A percentile compares a stretch with the other conserved stretches of the same genome.
These are phyloP conservation scores for Erpetoichthys calabaricus DNA, from an alignment of 2,797 vertebrate genomes.

Conservation along the genomic window DNA sequence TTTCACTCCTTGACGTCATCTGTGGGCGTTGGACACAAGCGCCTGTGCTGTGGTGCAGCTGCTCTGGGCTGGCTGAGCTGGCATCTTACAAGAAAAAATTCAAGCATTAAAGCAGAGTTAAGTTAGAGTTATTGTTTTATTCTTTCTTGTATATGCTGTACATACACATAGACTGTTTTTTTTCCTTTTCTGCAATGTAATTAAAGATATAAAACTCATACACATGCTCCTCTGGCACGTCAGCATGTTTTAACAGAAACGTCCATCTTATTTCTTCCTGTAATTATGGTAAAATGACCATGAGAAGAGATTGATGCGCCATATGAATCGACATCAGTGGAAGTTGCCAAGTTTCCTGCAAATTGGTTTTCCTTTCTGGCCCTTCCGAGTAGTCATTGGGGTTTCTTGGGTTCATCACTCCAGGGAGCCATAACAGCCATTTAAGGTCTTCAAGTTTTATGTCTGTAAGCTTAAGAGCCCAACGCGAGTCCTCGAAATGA, in stretches of 20 bases:
- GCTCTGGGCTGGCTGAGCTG: too few relatives aligned
- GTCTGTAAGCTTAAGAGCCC: slow-evolving; percentile 69
- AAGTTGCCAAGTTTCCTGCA: slow-evolving; percentile 45
- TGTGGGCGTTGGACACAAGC: too few relatives aligned
- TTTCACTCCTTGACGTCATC: too few relatives aligned
- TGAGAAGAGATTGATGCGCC: slow-evolving; percentile 58
- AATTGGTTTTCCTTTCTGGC: slow-evolving; percentile 66
- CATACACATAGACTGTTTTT: too few relatives aligned
- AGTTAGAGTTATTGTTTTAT: too few relatives aligned
- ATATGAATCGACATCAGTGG: slow-evolving; percentile 43
- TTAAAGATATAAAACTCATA: slow-evolving; percentile 13
- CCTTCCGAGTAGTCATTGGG: slow-evolving; percentile 43
- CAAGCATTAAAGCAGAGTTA: too few relatives aligned
- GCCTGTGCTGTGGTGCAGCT: too few relatives aligned
- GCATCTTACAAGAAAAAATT: too few relatives aligned
- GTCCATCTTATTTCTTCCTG: slow-evolving; percentile 36
- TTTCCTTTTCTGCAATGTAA: slow-evolving; percentile 5
- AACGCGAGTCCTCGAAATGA: slow-evolving; percentile 67
- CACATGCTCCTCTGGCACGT: slow-evolving; percentile 13
- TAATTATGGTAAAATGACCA: slow-evolving; percentile 61
- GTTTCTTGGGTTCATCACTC: slow-evolving; percentile 60
- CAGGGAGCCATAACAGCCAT: slow-evolving; percentile 62
- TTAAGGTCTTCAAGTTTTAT: slow-evolving; percentile 69
- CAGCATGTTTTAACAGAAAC: slow-evolving; percentile 30
- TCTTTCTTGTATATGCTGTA: too few relatives aligned